Base-by-base conservation (phyloP, 1,140 invertebrate genomes). In the Cyclargus thomasi region DNA sequence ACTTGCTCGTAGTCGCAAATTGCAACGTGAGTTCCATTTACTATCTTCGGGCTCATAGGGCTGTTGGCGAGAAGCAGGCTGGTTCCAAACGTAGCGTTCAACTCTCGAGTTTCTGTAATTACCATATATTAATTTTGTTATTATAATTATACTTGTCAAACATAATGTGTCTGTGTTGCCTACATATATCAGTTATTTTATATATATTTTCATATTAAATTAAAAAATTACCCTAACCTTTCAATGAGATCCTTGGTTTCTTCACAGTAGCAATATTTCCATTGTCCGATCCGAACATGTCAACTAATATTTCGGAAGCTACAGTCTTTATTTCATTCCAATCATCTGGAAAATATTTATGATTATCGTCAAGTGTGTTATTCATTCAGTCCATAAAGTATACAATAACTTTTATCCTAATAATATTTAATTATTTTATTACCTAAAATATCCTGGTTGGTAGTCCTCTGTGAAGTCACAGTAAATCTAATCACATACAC, bases 11-110 rank as follows among this genome's bases (percentile, higher is more conserved):
- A 95, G 80, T 99, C 97, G 79, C 98, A 97, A 69, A 99, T 95
- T 7, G 97, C 98, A 0, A 96, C 97, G 90, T 98, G 99, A 72
- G 97, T 98, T 0, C 97, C 98, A 78, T 99, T 99, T 7, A 99
- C 97, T 18, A 99, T 96, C 91, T 99, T 99, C 0, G 98, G 98
- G 22, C 97, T 98, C 94, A 98, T 97, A 0, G 98, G 98, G 21
- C 96, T 97, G 86, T 99, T 99, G 10, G 98, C 95, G 22, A 99
- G 89, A 17, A 99, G 91, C 1, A 98, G 92, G 84, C 97, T 99
- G 16, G 98, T 97, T 10, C 98, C 97, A 80, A 98, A 99, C 62
- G 96, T 94, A 69, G 96, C 95, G 77, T 95, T 96, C 70, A 93
- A 92, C 77, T 95, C 94, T 68, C 95, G 94, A 5, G 95, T 97